Evolutionary conservation across 2,113 vertebrate species (phyloP).

Genomic region (Nothobranchius kuhntae): DNA sequence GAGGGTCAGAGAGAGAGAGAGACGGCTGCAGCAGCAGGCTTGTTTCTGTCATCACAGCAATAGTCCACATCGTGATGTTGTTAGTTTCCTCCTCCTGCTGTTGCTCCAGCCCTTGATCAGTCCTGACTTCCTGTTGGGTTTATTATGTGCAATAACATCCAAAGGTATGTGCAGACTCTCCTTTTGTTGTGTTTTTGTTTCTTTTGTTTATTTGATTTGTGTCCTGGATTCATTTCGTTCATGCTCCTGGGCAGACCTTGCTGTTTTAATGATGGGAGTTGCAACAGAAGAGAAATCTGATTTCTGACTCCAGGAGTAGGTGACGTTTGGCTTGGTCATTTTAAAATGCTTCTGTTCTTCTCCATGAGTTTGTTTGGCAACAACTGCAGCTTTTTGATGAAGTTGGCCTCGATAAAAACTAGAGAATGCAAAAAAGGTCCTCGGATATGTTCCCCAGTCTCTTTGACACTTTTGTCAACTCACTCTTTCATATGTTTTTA

Average conservation of each 20-base stretch:
- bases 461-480: conserved; percentile 33
- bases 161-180: conserved; percentile 41
- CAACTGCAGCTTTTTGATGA: not conserved
- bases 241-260: not conserved
- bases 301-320: too few species aligned
- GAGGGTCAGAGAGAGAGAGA: not conserved
- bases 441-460: conserved; percentile 15
- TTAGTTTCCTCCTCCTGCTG: conserved; percentile 47
- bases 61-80: conserved; percentile 67
- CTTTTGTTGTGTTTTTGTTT: conserved; percentile 7
- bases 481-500: conserved; percentile 16
- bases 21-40: conserved; percentile 11
- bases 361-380: not conserved
- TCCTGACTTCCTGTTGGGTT: conserved; percentile 33
- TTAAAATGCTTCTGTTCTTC: not conserved
- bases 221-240: conserved; percentile 2
- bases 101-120: conserved; percentile 34
- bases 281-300: not conserved
- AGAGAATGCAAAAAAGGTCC: not conserved
- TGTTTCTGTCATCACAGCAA: conserved; percentile 71
- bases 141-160: conserved; percentile 62
- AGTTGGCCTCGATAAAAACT: not conserved
- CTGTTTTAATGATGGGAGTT: conserved; percentile 7
- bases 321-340: too few species aligned
- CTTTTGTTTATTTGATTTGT: conserved; percentile 4